Base-by-base conservation (phyloP, 2,797 vertebrate species). In the Crypturellus tataupa region DNA sequence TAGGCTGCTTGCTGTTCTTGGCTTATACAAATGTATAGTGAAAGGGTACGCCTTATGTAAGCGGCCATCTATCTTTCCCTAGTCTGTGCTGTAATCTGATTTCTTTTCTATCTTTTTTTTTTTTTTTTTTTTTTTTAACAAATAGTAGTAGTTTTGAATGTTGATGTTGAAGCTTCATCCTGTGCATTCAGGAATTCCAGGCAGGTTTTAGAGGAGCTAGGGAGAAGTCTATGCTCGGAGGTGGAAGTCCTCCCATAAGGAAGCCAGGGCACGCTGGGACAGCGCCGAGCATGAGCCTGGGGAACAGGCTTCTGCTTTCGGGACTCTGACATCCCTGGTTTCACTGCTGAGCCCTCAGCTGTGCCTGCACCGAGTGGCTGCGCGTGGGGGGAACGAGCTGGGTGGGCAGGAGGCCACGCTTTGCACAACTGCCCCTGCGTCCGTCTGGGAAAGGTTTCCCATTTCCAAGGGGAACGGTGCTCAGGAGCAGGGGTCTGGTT, bases 1-100 rank as follows among this genome's bases (percentile, higher is more conserved):
- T 90, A 87, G 76, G 68, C 89, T 93, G 69, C 68, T 84, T 90
- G 62, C 88, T 84, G 86, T 91, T 78, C 37, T 89, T 86, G 85
- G 76, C 68, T 90, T 87, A 78, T 67, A 73, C 65, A 87, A 94
- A 95, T 85, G 79, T 96, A 93, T 87, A 95, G 95, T 78, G 91
- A 91, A 92, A 91, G 81, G 85, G 67, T 89, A 93, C 78, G 95
- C 77, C 78, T 91, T 90, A 79, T 51, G 75, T 96, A 91, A 93
- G 86, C 83, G 58, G 53, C 87, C 62, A 31, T 89, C 0, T 1
- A 67, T 58, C n/a, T 86, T 94, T 63, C 58, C 46, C 33, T 42
- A 31, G 6, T 73, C 40, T 40, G 15, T 80, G 40, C 64, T 89
- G 79, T 71, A 56, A 23, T 60, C 25, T 23, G 87, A 73, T 68